Evolutionary conservation across 2,888 invertebrate genomes (phyloP), one percentile per base, ranked within the genome.

Genomic region (Metacarcinus magister): DNA sequence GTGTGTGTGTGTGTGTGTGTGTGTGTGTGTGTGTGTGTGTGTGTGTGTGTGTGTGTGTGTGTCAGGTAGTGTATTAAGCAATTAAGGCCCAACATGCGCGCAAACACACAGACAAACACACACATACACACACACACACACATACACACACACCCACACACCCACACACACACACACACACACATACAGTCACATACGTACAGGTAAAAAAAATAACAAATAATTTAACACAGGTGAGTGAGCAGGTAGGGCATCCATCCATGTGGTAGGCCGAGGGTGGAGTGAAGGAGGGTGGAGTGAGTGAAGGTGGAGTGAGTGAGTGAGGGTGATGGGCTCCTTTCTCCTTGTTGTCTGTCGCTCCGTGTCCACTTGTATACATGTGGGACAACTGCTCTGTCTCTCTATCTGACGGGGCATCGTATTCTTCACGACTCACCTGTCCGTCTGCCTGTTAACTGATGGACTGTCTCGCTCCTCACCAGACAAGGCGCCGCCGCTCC

Each of bases 11-110:
- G 32, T 82, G 32, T 82, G 32, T 46, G 44, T 91, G 44, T 91
- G 44, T 91, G 44, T 91, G 44, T 91, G 44, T 91, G 44, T 91
- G 44, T 91, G 44, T 91, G 44, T 91, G 44, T 91, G 32, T 82
- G 32, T 82, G 32, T 82, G 32, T 82, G 32, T 82, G 32, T 82
- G 32, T 82, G 32, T 82, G 32, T 32, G 82, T 28, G 82, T 28
- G 28, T 28, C 32, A 32, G 82, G 82, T 82, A 32, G 28, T 82
- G 82, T 82, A 82, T 82, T 82, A 82, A 82, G 32, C 82, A 82
- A 82, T 82, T 32, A 82, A 82, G 82, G 82, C 32, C 7, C 32
- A 82, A 82, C 82, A 82, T n/a, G 67, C 23, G 67, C 23, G 67
- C 67, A 23, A 13, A 67, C 23, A 67, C 67, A 67, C 67, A 67